Conservation (phyloP, 2,797 vertebrate genomes). For the Nyctalus aviator region DNA sequence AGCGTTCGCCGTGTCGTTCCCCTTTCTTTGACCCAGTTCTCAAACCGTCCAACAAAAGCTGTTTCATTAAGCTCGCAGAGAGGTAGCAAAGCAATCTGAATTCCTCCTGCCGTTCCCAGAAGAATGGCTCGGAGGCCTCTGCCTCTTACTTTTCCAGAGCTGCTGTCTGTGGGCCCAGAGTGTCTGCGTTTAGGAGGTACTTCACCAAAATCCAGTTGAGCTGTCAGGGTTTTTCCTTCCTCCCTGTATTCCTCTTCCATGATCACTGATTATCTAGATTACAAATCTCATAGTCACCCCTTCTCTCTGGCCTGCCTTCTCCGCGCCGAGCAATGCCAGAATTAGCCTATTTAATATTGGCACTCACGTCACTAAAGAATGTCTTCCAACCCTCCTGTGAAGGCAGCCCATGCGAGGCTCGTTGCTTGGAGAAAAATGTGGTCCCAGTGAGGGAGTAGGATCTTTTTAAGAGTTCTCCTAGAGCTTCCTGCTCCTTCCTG, state of each 20-base stretch:
- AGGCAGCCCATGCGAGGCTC: neutral
- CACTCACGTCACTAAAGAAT: neutral
- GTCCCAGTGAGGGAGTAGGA: neutral
- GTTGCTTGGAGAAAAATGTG: neutral
- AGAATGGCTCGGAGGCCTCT: constrained; percentile 1
- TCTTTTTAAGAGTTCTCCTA: neutral
- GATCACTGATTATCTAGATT: constrained; percentile 27
- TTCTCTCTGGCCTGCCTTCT: constrained; percentile 32
- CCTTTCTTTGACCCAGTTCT: constrained; percentile 72
- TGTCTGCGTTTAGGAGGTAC: neutral
- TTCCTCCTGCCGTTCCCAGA: constrained; percentile 55
- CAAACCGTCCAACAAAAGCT: constrained; percentile 61
- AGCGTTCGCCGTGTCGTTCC: neutral
- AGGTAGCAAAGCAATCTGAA: constrained; percentile 37
- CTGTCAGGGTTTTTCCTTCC: neutral
- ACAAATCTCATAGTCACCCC: neutral
- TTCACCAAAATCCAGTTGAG: constrained; percentile 26
- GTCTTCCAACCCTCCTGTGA: neutral
- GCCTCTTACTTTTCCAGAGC: constrained; percentile 44
- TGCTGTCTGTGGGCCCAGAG: neutral
- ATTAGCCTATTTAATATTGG: neutral
- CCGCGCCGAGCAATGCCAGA: constrained; percentile 21
- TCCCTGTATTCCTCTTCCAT: constrained; percentile 55
- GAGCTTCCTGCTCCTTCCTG: neutral
- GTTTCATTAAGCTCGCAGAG: constrained; percentile 64